Conservation (phyloP, 37 sponge, comb jelly and placozoan species). For the Ephydatia muelleri region DNA sequence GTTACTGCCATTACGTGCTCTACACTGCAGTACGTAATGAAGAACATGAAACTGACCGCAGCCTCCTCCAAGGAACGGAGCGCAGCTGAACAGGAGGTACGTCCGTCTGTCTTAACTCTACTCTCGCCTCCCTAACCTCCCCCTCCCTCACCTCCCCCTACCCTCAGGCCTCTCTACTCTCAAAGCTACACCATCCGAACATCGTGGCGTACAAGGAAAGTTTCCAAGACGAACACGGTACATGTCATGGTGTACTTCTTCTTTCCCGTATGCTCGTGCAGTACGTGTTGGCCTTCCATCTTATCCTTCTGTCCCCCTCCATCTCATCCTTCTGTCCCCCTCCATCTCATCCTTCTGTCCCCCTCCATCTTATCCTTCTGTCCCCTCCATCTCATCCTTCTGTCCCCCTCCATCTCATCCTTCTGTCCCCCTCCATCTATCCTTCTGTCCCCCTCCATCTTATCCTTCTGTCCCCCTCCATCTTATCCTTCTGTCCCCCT, state of each 20-base stretch:
- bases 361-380: no score
- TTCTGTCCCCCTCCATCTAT: no score
- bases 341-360: no score
- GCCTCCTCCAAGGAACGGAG: conserved; percentile 68
- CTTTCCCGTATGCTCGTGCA: not conserved
- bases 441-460: no score
- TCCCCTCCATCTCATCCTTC: no score
- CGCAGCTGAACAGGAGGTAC: conserved; percentile 90
- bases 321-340: no score
- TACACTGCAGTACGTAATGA: conserved; percentile 83
- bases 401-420: no score
- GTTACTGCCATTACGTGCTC: not conserved
- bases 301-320: no score
- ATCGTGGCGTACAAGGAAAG: conserved; percentile 96
- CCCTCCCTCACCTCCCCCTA: no score
- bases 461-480: no score
- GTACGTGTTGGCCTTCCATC: no score
- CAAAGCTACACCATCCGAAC: conserved; percentile 89
- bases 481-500: no score
- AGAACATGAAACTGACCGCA: conserved; percentile 82
- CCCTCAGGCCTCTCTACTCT: conserved; percentile 73
- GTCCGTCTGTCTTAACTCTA: not conserved
- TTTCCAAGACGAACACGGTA: conserved; percentile 74
- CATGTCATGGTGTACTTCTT: not conserved
- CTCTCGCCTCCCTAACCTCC: not conserved